These are phyloP conservation scores for Glaucopsyche alexis DNA, from an alignment of 2,888 invertebrate species.

Conservation along the genomic window DNA sequence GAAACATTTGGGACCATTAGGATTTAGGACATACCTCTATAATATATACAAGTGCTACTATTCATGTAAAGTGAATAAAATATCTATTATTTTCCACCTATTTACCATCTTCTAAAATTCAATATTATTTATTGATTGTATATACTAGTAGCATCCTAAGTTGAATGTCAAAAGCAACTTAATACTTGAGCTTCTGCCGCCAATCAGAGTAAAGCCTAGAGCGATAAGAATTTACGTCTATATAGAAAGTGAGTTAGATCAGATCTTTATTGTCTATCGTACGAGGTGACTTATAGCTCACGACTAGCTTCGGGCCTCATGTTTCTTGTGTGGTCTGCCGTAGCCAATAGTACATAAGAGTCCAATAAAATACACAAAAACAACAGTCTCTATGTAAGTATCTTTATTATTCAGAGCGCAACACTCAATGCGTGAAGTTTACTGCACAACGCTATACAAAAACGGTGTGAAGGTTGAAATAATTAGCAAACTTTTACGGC, in stretches of 20 bases:
- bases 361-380: conserved; percentile 27
- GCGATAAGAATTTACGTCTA: conserved; percentile 51
- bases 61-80: too few species aligned
- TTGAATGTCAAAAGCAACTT: not conserved
- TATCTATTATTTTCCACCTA: too few species aligned
- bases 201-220: conserved; percentile 15
- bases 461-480: conserved; percentile 33
- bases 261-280: conserved; percentile 60
- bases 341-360: conserved; percentile 44
- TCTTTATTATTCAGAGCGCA: conserved; percentile 6
- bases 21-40: not conserved
- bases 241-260: conserved; percentile 58
- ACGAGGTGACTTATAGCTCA: conserved; percentile 61
- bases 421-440: not conserved
- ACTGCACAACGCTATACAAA: conserved; percentile 3
- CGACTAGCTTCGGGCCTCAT: conserved; percentile 65
- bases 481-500: conserved; percentile 37
- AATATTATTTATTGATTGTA: too few species aligned
- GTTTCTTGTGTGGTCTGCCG: conserved; percentile 64
- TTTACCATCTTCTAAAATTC: too few species aligned
- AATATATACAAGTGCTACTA: not conserved
- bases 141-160: too few species aligned
- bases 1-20: not conserved
- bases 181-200: not conserved
- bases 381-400: not conserved